Percentiles rank a stretch among this genome's conserved stretches.
Conservation (phyloP, 2,888 invertebrate genomes). For the Halictus quadricinctus region DNA sequence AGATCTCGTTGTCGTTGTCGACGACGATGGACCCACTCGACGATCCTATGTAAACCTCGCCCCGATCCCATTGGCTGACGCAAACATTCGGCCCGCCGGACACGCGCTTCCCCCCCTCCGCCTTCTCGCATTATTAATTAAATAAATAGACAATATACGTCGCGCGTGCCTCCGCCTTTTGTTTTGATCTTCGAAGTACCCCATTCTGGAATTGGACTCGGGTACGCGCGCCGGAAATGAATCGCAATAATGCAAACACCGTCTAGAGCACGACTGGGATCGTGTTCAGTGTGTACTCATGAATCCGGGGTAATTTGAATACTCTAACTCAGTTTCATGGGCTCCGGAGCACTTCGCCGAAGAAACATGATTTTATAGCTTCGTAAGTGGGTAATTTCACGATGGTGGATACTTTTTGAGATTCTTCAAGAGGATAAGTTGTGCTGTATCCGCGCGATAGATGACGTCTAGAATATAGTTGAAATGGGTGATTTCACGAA, state of each 20-base stretch:
- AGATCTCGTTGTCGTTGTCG: slow-evolving; percentile 58
- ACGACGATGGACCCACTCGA: slow-evolving; percentile 50
- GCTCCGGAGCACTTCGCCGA: background rate
- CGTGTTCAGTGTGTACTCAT: background rate
- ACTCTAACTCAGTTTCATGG: background rate
- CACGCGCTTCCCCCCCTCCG: background rate
- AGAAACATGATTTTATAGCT: background rate
- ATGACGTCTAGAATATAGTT: no score
- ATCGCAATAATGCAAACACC: slow-evolving; percentile 3
- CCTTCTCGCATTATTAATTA: slow-evolving; percentile 59
- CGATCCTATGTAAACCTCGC: slow-evolving; percentile 56
- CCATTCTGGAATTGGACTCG: background rate
- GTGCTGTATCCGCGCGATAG: no score
- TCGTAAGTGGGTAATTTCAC: background rate
- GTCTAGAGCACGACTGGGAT: background rate
- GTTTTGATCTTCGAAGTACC: slow-evolving; percentile 1
- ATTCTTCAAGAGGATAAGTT: no score
- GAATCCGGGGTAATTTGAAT: background rate
- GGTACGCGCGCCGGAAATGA: background rate
- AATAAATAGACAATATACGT: slow-evolving; percentile 59
- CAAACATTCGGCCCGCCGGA: slow-evolving; percentile 14
- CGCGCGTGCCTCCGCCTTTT: slow-evolving; percentile 10
- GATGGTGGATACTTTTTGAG: background rate
- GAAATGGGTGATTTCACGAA: no score
- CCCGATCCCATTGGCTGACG: slow-evolving; percentile 35